Base-by-base conservation (phyloP, 2,888 invertebrate genomes). In the Bellardia pandia region DNA sequence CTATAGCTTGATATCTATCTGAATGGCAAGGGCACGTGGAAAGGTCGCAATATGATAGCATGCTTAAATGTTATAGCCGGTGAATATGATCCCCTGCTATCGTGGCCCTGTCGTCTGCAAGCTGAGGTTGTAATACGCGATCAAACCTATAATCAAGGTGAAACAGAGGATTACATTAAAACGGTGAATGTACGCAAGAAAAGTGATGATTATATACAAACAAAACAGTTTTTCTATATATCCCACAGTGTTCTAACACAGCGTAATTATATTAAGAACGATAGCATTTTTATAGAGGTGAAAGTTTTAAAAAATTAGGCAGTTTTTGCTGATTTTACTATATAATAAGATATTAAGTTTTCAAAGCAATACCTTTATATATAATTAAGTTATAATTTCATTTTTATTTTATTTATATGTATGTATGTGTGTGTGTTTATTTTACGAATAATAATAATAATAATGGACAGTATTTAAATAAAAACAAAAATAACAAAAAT, bases 11-110 rank as follows among this genome's bases (percentile, higher is more conserved):
- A 96, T 90, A 92, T 96, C 2, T 95, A 95, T 91, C 92, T 97
- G 40, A 97, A 97, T 91, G 97, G 97, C 7, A 95, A 96, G 72
- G 96, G 96, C 51, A 96, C 96, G 87, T 97, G 97, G 97, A 96
- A 95, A 90, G 96, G 96, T 0, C 94, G 97, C 0, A 96, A 97
- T 91, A 92, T 96, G 71, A 96, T 96, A 60, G 95, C 96, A 9
- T 96, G 96, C 0, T 94, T 97, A 60, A 95, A 96, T 66, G 95
- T 96, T 1, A 94, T 96, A 45, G 94, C 95, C 3, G 96, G 97
- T 0, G 95, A 96, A 48, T 96, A 96, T 93, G 97, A 97, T 93
- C 94, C 96, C 0, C 91, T 97, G 71, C 93, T 97, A 80, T 94
- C 95, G 88, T 97, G 97, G 97, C 97, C 97, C 0, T 96, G 96